Conservation (phyloP, 2,888 invertebrate genomes). For the Eupelmus urozonus region DNA sequence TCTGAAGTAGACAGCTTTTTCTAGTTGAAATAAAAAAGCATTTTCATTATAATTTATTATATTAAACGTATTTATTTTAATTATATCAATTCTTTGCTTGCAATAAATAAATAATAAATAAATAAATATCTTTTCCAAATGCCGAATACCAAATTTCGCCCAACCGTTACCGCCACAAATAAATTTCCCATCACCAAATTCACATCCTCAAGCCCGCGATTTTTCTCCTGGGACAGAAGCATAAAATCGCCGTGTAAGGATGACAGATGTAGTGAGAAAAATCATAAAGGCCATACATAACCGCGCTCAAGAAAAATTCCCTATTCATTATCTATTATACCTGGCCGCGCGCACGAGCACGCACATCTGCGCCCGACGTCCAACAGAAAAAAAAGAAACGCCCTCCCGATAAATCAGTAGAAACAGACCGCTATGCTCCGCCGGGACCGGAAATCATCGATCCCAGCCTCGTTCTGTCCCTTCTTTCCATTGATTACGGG, state of each 20-base stretch:
- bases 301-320: conserved; percentile 27
- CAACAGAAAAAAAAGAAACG: conserved; percentile 16
- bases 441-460: conserved; percentile 27
- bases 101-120: no score
- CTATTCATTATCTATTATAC: conserved; percentile 50
- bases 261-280: conserved; percentile 52
- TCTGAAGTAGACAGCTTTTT: no score
- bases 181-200: conserved; percentile 34
- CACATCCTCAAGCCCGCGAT: background rate
- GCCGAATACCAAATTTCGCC: no score
- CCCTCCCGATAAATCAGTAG: conserved; percentile 38
- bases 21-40: no score
- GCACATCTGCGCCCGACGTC: conserved; percentile 14
- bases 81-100: no score
- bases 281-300: conserved; percentile 45
- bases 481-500: background rate
- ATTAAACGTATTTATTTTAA: no score
- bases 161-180: background rate
- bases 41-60: no score
- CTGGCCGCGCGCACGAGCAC: background rate
- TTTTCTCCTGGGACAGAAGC: background rate
- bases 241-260: conserved; percentile 39
- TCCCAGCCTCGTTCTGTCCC: background rate
- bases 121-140: no score
- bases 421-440: conserved; percentile 9